Evolutionary conservation across 2,797 vertebrate species (phyloP).

Genomic region (Sparidentex hasta): DNA sequence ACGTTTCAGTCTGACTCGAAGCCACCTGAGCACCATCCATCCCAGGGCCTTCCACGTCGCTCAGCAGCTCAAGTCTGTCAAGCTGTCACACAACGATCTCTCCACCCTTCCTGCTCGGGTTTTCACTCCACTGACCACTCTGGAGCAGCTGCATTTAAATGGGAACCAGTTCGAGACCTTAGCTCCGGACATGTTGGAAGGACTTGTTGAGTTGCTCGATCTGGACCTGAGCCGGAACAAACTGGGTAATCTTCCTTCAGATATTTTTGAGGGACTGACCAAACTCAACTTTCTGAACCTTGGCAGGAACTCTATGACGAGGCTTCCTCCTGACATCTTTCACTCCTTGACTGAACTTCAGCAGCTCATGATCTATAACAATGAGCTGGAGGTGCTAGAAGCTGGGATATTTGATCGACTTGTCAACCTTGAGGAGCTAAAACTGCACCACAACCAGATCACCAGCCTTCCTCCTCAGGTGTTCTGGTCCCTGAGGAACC

Average conservation of each 20-base stretch:
- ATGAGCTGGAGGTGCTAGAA: conserved; percentile 83
- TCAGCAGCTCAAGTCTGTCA: conserved; percentile 85
- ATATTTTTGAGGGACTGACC: conserved; percentile 81
- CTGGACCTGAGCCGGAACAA: conserved; percentile 88
- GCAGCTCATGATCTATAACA: conserved; percentile 83
- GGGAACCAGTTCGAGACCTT: conserved; percentile 84
- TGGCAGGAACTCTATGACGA: conserved; percentile 85
- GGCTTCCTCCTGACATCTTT: conserved; percentile 84
- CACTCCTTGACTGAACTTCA: conserved; percentile 80
- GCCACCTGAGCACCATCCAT: conserved; percentile 84
- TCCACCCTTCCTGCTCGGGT: conserved; percentile 79
- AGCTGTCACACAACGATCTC: conserved; percentile 85
- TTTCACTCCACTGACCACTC: conserved; percentile 80
- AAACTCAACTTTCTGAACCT: conserved; percentile 86
- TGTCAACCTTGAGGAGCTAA: conserved; percentile 82
- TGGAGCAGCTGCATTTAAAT: conserved; percentile 87
- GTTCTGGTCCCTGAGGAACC: conserved; percentile 85
- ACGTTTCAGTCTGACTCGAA: conserved; percentile 84
- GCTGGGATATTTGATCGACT: conserved; percentile 83
- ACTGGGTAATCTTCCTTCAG: conserved; percentile 74
- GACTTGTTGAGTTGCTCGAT: conserved; percentile 74
- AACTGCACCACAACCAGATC: conserved; percentile 86
- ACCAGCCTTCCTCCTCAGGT: conserved; percentile 79
- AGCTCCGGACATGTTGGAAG: conserved; percentile 79
- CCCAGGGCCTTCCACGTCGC: conserved; percentile 85